A percentile compares a stretch with the other conserved stretches of the same genome.
Conservation (phyloP, 37 sponge, comb jelly and placozoan genomes). For the Corticium candelabrum region DNA sequence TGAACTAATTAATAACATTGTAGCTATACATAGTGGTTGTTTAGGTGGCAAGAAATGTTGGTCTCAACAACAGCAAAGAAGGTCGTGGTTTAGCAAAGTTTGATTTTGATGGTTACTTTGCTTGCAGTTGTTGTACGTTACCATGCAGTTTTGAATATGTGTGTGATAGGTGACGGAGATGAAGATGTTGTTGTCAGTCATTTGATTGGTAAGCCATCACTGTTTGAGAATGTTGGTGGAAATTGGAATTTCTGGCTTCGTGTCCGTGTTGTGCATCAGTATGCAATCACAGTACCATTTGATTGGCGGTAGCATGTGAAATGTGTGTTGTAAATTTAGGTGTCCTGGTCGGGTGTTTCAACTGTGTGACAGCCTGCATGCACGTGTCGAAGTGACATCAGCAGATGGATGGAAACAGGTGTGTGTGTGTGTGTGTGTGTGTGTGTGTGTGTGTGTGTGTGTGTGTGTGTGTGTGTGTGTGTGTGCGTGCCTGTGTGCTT, state of each 20-base stretch:
- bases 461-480: too few species aligned
- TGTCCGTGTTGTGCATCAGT: neutral
- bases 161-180: slow-evolving; percentile 3
- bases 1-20: neutral
- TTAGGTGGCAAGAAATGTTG: neutral
- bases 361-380: neutral
- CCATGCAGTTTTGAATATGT: too few species aligned
- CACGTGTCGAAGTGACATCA: neutral
- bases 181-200: slow-evolving; percentile 3
- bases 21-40: too few species aligned
- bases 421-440: neutral
- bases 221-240: neutral
- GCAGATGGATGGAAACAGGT: slow-evolving; percentile 7
- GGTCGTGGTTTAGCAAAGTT: neutral
- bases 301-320: neutral
- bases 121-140: too few species aligned
- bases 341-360: neutral
- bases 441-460: neutral
- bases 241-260: neutral
- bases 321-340: neutral
- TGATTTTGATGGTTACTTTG: slow-evolving; percentile 1
- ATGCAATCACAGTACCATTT: neutral
- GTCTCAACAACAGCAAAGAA: neutral
- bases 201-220: neutral
- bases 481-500: too few species aligned